Evolutionary conservation across 2,888 invertebrate genomes (phyloP), one percentile per base, ranked within the genome.

Genomic region (Iphiclides podalirius): DNA sequence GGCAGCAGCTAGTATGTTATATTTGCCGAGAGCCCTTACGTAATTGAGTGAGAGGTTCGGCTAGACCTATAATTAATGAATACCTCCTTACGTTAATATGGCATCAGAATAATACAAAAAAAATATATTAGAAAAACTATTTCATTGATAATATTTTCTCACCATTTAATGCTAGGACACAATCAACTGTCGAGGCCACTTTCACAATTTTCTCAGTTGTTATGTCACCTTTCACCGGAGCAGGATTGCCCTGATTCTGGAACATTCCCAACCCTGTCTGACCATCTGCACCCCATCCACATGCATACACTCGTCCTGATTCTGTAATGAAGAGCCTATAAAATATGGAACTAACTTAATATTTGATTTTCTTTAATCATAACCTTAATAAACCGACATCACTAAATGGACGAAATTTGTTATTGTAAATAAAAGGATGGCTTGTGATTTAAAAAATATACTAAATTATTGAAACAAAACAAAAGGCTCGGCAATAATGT

Each of bases 241-340:
- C 87, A 1, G 94, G 93, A 55, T 79, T 67, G 1, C 90, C 89
- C 43, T 90, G 90, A 47, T 92, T 92, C 14, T 90, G 79, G 66
- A 90, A 95, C 60, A 91, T 91, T 0, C 94, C 95, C 7, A 94
- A 83, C 0, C 96, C 98, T 0, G 97, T 96, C 84, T 98, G 98
- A 0, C 99, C 99, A 79, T 98, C 98, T 0, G 96, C 94, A 20
- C 98, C 96, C 94, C 97, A 96, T 0, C 99, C 98, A 78, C 96
- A 98, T 0, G 95, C 91, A 69, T 92, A 97, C 2, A 98, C 94
- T 61, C 92, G 90, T 0, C 98, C 98, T 14, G 90, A 85, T 65
- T 93, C 91, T 54, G 95, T 95, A 55, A 98, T 67, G 60, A 96
- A 93, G 60, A 96, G 72, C 69, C 94, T 94, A 79, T 56, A 88